These are phyloP conservation scores for Drosophila lacicola DNA, from an alignment of 2,888 invertebrate genomes.

Conservation along the genomic window DNA sequence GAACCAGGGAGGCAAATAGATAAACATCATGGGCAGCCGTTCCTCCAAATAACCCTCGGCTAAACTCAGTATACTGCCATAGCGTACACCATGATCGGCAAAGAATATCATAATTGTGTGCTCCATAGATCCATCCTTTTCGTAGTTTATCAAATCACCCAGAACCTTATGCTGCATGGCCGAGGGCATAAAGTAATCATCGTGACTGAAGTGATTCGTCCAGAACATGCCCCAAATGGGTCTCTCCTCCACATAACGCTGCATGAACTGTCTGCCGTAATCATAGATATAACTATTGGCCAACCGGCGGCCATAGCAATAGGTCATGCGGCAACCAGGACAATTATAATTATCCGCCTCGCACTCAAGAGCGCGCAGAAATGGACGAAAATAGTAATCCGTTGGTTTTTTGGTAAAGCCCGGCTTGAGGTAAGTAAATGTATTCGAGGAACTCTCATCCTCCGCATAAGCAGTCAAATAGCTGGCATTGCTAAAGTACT, in stretches of 20 bases:
- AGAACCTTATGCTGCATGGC: slow-evolving; percentile 88
- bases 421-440: slow-evolving; percentile 88
- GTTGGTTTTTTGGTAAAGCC: slow-evolving; percentile 90
- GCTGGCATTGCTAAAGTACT: slow-evolving; percentile 88
- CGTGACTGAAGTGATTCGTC: slow-evolving; percentile 90
- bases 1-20: slow-evolving; percentile 88
- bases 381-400: slow-evolving; percentile 91
- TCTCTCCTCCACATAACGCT: slow-evolving; percentile 86
- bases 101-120: slow-evolving; percentile 89
- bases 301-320: slow-evolving; percentile 87
- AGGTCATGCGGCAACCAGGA: slow-evolving; percentile 81
- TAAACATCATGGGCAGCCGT: slow-evolving; percentile 89
- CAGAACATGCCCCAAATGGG: slow-evolving; percentile 91
- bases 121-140: slow-evolving; percentile 86
- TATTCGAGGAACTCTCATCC: slow-evolving; percentile 87
- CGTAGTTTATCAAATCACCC: slow-evolving; percentile 86
- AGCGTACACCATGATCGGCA: slow-evolving; percentile 91
- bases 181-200: slow-evolving; percentile 87
- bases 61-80: slow-evolving; percentile 88
- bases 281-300: slow-evolving; percentile 88
- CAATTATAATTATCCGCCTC: slow-evolving; percentile 81
- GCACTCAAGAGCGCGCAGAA: slow-evolving; percentile 88
- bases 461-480: slow-evolving; percentile 92
- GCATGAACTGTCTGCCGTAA: slow-evolving; percentile 88
- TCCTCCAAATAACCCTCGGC: slow-evolving; percentile 91